These are phyloP conservation scores for Centropyge bicolor DNA, from an alignment of 2,797 vertebrate species.

Conservation along the genomic window DNA sequence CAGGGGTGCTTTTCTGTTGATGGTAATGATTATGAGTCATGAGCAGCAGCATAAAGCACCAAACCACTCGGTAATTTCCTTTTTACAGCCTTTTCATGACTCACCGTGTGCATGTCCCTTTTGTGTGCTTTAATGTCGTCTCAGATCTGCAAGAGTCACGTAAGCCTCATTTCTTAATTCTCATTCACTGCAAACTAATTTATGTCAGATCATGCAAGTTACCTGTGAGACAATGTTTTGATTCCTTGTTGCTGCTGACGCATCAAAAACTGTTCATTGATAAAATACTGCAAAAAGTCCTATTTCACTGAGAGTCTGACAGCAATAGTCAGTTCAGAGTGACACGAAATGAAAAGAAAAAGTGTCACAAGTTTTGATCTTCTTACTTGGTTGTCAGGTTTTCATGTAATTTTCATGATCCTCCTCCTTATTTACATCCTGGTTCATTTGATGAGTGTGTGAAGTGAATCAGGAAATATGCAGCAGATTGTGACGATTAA, in stretches of 20 bases:
- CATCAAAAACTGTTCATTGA: neutral
- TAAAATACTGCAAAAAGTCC: neutral
- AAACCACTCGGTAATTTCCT: constrained; percentile 12
- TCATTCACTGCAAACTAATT: constrained; percentile 5
- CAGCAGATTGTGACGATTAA: constrained; percentile 4
- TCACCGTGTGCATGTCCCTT: constrained; percentile 20
- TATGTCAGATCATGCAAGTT: neutral
- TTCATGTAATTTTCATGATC: neutral
- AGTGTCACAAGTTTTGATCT: neutral
- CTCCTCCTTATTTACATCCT: neutral
- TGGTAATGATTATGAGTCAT: constrained; percentile 34
- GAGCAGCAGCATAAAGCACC: constrained; percentile 39
- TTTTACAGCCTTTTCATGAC: constrained; percentile 10
- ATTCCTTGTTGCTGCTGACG: too few relatives aligned
- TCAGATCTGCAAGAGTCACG: constrained; percentile 14
- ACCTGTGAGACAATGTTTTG: neutral
- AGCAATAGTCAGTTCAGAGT: constrained; percentile 1
- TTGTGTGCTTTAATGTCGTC: constrained; percentile 25
- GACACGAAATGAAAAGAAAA: neutral
- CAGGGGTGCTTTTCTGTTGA: constrained; percentile 38
- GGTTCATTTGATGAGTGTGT: neutral
- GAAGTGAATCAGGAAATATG: constrained; percentile 7
- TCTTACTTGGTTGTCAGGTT: neutral
- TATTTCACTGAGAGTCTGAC: neutral
- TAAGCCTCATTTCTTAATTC: constrained; percentile 10